phyloP scores from a whole-genome alignment of 2,113 vertebrate species.

The Bufo gargarizans region DNA sequence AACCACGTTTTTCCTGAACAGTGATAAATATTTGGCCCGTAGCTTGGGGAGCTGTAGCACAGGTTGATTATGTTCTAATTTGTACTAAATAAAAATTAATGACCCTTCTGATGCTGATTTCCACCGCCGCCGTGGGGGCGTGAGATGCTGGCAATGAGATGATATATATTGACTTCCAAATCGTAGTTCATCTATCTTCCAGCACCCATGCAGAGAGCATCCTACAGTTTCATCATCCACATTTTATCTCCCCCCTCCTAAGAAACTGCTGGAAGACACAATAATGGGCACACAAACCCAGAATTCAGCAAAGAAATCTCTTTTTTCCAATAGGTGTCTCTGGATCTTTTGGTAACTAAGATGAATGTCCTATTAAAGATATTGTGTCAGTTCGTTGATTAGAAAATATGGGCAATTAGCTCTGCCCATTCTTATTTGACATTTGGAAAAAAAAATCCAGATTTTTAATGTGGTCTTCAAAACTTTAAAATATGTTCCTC shows the following conservation, averaged over 20 bases:
- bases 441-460: neutral
- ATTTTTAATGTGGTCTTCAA: neutral
- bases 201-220: neutral
- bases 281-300: neutral
- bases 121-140: conserved; percentile 2
- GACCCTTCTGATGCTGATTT: conserved; percentile 9
- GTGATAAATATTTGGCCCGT: neutral
- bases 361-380: neutral
- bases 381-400: neutral
- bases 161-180: conserved; percentile 13
- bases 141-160: neutral
- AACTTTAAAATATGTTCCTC: neutral
- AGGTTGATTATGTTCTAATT: conserved; percentile 29
- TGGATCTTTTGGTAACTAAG: conserved; percentile 6
- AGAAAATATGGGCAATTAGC: neutral
- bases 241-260: neutral
- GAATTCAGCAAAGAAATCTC: no score
- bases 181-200: conserved; percentile 45
- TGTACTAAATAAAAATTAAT: conserved; percentile 45
- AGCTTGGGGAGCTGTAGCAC: neutral
- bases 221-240: conserved; percentile 9
- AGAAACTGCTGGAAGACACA: neutral
- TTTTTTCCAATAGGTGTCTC: neutral
- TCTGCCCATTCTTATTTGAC: neutral
- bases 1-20: neutral